Evolutionary conservation across 1,140 invertebrate species (phyloP), one percentile per base, ranked within the genome.

Genomic region (Paramacrobiotus metropolitanus): DNA sequence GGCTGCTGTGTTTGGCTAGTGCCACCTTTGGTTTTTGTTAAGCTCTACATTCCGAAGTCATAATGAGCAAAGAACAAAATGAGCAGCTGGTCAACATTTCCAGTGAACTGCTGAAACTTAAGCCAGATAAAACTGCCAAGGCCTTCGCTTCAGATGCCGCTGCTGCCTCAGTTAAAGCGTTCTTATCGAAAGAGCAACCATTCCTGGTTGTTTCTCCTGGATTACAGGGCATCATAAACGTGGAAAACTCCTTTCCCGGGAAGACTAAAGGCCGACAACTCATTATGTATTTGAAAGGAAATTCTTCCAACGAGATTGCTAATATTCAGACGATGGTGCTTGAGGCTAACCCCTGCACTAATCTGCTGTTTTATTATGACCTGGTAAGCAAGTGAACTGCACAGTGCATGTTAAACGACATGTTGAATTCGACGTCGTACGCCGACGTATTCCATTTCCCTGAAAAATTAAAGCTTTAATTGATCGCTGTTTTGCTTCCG

Each of bases 281-380:
- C 9, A 20, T 55, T 15, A 20, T 55, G 15, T 55, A 55, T 55
- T 24, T 55, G 48, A 55, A 24, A 20, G 48, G 48, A 20, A 15
- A 15, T 4, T 15, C 15, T 28, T 15, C 24, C 15, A 24, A 55
- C 48, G 4, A 20, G 48, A 28, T 24, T 15, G 28, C 15, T 9
- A 9, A 15, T 15, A 9, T 55, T 15, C 15, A 20, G 48, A 9
- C 48, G 48, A 55, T 55, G 4, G 48, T 55, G 48, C 15, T 55
- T 15, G 48, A 55, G 15, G 24, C 24, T 4, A 55, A 55, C 28
- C 48, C 48, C 15, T 55, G 48, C 24, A 55, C 15, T 4, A 55
- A 55, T 55, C 48, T 55, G 15, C 48, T 55, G 15, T 55, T 55
- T 55, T 55, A 55, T 28, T 55, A 55, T 24, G 48, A 55, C 48